A percentile compares a stretch with the other conserved stretches of the same genome.
Conservation (phyloP, 2,113 vertebrate genomes). For the Sceloporus tristichus region DNA sequence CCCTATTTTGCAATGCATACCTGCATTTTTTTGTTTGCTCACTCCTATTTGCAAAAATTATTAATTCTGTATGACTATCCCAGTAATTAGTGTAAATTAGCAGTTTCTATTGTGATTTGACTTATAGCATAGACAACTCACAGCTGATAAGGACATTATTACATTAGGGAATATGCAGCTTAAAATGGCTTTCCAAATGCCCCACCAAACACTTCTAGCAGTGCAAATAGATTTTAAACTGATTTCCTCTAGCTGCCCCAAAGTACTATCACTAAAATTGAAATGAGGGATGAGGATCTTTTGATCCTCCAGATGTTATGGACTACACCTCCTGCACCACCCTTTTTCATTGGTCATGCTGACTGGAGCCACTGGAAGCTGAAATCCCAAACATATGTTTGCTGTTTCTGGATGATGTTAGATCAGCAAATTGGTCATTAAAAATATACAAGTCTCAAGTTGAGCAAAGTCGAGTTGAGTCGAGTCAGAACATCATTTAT, state of each 20-base stretch:
- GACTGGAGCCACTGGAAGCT: background rate
- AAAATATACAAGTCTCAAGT: too few species aligned
- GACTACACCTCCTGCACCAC: background rate
- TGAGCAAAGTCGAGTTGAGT: too few species aligned
- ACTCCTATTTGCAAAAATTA: background rate
- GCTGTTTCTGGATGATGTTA: too few species aligned
- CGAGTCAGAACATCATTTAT: too few species aligned
- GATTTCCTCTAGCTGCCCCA: background rate
- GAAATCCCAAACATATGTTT: background rate
- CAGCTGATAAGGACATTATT: background rate
- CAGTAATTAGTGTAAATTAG: background rate
- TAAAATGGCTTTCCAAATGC: background rate
- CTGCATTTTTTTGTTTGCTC: background rate
- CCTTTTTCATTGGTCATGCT: background rate
- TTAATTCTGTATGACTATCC: background rate
- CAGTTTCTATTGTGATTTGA: accelerated
- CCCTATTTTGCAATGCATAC: background rate
- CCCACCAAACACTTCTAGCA: background rate
- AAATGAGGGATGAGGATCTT: background rate
- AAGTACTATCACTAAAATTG: accelerated
- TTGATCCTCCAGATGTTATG: background rate
- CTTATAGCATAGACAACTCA: background rate
- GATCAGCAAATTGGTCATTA: too few species aligned
- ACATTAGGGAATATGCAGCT: background rate
- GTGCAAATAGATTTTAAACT: accelerated